These are phyloP conservation scores for Xenopus laevis DNA, from an alignment of 2,113 vertebrate species.

Conservation along the genomic window DNA sequence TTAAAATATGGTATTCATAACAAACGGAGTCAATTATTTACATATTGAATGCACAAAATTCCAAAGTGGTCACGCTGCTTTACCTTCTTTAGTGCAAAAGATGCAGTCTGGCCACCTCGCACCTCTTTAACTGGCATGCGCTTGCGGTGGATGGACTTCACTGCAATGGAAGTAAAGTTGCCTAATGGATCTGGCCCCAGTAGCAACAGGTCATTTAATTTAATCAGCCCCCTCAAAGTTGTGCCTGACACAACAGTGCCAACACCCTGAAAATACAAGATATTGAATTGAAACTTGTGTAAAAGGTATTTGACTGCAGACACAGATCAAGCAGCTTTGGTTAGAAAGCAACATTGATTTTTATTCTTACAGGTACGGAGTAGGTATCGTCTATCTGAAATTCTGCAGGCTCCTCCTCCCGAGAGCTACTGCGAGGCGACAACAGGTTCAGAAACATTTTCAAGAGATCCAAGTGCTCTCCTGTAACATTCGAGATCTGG, in stretches of 20 bases:
- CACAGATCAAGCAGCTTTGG: too few species aligned
- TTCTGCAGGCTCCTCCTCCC: conserved; percentile 93
- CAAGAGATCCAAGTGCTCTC: conserved; percentile 92
- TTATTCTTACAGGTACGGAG: conserved; percentile 84
- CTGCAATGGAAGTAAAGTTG: conserved; percentile 89
- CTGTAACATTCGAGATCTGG: conserved; percentile 95
- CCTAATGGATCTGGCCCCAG: conserved; percentile 92
- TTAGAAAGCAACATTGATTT: too few species aligned
- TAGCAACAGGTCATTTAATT: conserved; percentile 89
- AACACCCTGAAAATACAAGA: conserved; percentile 74
- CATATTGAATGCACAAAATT: too few species aligned
- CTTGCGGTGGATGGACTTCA: conserved; percentile 96
- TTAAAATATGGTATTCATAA: too few species aligned
- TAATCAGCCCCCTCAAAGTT: conserved; percentile 89
- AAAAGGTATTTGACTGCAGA: too few species aligned
- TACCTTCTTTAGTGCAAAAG: conserved; percentile 97
- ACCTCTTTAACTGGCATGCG: conserved; percentile 97
- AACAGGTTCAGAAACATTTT: conserved; percentile 98
- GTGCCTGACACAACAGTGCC: conserved; percentile 96
- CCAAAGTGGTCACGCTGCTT: not conserved
- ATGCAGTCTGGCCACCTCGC: conserved; percentile 92
- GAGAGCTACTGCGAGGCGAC: conserved; percentile 90
- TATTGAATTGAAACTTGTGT: not conserved
- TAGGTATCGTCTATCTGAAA: conserved; percentile 98
- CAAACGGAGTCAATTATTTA: too few species aligned